phyloP scores from a whole-genome alignment of 2,888 invertebrate species.

The Thelaira solivaga region DNA sequence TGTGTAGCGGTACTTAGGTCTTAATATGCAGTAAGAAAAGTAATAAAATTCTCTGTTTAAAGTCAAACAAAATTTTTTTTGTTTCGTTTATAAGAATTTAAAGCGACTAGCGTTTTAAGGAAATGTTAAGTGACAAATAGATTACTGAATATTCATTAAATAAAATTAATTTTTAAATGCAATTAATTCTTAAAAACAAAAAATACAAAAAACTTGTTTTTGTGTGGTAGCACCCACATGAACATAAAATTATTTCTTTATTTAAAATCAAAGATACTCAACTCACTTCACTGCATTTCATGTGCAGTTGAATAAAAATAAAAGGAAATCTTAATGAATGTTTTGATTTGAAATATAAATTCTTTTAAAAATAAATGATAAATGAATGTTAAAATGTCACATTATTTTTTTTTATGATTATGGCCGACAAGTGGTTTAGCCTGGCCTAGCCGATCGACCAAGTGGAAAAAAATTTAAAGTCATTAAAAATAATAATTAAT shows the following conservation, averaged over 20 bases:
- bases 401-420: not conserved
- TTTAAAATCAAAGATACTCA: not conserved
- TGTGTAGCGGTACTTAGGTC: no score
- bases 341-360: not conserved
- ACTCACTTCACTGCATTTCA: no score
- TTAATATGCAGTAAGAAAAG: no score
- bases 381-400: conserved; percentile 1
- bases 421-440: not conserved
- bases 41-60: no score
- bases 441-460: not conserved
- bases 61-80: no score
- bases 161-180: not conserved
- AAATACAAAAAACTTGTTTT: not conserved
- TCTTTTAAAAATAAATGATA: conserved; percentile 1
- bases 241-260: not conserved
- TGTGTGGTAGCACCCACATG: conserved; percentile 7
- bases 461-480: not conserved
- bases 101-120: no score
- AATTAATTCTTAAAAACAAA: not conserved
- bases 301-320: not conserved
- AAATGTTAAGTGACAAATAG: no score
- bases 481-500: not conserved
- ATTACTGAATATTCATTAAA: no score
- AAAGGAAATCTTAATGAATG: conserved; percentile 7
- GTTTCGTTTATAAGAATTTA: no score